Conservation (phyloP, 2,113 vertebrate genomes). For the Corythoichthys intestinalis region DNA sequence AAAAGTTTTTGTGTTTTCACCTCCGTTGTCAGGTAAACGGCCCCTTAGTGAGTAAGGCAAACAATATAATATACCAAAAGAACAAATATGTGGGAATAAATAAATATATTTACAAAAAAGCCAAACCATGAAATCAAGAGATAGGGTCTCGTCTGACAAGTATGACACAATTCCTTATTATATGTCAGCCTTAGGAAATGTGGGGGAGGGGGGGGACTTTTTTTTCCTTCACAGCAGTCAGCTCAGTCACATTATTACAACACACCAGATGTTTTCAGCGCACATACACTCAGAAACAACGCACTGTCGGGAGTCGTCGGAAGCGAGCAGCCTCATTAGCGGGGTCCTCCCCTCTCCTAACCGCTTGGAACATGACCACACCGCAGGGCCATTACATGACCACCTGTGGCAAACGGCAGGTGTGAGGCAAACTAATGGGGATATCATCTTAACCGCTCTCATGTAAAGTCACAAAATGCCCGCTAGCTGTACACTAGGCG, state of each 20-base stretch:
- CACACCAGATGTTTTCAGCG: slow-evolving; percentile 26
- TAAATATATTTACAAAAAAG: no score
- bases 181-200: background rate
- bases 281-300: slow-evolving; percentile 8
- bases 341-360: slow-evolving; percentile 38
- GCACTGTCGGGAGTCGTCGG: slow-evolving; percentile 32
- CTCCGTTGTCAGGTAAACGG: no score
- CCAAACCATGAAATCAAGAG: no score
- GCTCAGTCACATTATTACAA: slow-evolving; percentile 25
- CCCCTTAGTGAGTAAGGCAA: no score
- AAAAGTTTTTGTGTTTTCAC: no score
- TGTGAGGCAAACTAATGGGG: slow-evolving; percentile 56
- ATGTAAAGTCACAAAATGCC: slow-evolving; percentile 19
- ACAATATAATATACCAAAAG: no score
- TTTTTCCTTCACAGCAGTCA: slow-evolving; percentile 12
- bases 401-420: slow-evolving; percentile 61
- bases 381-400: slow-evolving; percentile 62
- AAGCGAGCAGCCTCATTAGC: slow-evolving; percentile 54
- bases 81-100: no score
- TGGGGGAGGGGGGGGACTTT: background rate
- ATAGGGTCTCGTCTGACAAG: no score
- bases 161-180: background rate
- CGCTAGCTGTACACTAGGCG: background rate
- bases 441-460: slow-evolving; percentile 36
- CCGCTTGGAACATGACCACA: slow-evolving; percentile 47